Evolutionary conservation across 2,888 invertebrate species (phyloP), one percentile per base, ranked within the genome.

Genomic region (Epinotia brunnichana): DNA sequence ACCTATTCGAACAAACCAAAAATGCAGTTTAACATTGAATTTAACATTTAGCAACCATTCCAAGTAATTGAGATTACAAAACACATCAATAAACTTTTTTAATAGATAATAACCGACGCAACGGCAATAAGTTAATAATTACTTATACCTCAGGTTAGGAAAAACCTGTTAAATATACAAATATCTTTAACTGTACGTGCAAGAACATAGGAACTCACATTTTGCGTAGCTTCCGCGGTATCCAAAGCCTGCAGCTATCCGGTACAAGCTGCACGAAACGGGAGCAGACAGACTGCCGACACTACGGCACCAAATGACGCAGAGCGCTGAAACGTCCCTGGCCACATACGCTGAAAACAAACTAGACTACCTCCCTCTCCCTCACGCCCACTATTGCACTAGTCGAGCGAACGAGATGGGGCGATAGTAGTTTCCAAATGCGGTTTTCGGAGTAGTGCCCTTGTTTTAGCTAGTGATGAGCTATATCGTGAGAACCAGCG

Each of bases 281-380:
- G 63, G 68, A 73, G 69, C 63, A 73, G 73, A 73, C 73, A 69
- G 57, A 57, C 69, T 63, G 73, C 57, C 73, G 73, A 57, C 73
- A 57, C 72, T 68, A 69, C 73, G 69, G 59, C 64, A 69, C 72
- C 41, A 53, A 69, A 69, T 73, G 73, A 69, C 73, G 73, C 73
- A 73, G 73, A 68, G 69, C 68, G 67, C 67, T 53, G 61, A 70
- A 72, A 62, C 72, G 39, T 63, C 68, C 73, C 69, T 69, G 56
- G 29, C 29, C 48, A 68, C 44, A 54, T 51, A 59, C 57, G 48
- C 67, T 59, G 67, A 59, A 68, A 68, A 68, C 67, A 44, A 68
- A 19, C 67, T 56, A 35, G 21, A 56, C 54, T 66, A 24, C 41
- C 24, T 66, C 13, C 54, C 10, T 66, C 56, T 56, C 66, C 56